phyloP scores from a whole-genome alignment of 23 tunicate species.

The Clavelina lepadiformis region DNA sequence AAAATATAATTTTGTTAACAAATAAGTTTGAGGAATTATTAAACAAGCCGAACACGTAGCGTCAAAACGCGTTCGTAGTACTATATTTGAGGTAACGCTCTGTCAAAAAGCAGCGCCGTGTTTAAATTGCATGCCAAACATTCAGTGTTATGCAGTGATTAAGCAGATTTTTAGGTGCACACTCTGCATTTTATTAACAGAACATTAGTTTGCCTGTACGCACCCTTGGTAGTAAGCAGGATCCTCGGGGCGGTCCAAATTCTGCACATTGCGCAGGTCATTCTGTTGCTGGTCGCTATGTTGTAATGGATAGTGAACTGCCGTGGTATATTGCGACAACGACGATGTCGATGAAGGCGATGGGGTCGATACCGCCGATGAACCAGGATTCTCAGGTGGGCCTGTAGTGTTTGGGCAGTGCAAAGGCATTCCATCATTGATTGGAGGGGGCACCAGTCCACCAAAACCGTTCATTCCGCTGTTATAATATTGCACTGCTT shows the following conservation, averaged over 20 bases:
- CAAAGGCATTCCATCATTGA: constrained; percentile 8
- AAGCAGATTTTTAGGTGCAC: too few relatives aligned
- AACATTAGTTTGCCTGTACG: constrained; percentile 81
- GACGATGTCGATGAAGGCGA: constrained; percentile 48
- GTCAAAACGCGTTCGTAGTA: too few relatives aligned
- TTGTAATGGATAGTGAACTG: constrained; percentile 18
- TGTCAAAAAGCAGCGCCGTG: too few relatives aligned
- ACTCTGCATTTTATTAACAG: too few relatives aligned
- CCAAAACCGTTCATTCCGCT: constrained; percentile 30
- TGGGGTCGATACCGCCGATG: constrained; percentile 51
- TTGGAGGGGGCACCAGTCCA: constrained; percentile 32
- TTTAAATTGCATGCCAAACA: too few relatives aligned
- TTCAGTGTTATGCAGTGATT: too few relatives aligned
- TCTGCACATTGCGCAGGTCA: constrained; percentile 22
- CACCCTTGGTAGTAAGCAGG: constrained; percentile 82
- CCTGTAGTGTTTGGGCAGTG: constrained; percentile 29
- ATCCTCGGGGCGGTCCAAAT: constrained; percentile 44
- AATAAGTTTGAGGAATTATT: too few relatives aligned
- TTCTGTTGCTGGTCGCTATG: constrained; percentile 37
- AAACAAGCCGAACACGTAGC: too few relatives aligned
- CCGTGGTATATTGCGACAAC: constrained; percentile 20
- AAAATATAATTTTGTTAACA: too few relatives aligned
- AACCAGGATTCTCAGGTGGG: neutral
- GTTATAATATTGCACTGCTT: constrained; percentile 81
- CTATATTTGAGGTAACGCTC: too few relatives aligned